Base-by-base conservation (phyloP, 2,888 invertebrate genomes). In the Andrena bicolor region DNA sequence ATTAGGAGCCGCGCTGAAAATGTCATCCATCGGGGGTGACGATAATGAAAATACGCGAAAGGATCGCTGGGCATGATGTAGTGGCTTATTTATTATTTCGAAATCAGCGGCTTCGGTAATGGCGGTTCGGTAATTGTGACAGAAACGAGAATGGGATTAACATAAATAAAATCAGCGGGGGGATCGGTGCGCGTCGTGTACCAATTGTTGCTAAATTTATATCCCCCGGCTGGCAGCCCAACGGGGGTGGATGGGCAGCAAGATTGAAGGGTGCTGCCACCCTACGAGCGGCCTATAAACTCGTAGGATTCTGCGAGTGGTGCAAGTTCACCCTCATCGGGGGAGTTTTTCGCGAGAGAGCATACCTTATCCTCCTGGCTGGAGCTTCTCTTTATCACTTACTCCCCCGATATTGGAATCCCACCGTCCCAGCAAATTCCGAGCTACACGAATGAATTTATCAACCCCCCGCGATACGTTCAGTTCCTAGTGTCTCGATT, bases 241-340 rank as follows among this genome's bases (percentile, higher is more conserved):
- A 65, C 64, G 71, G 56, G 3, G 30, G 7, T 61, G 68, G 28
- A 64, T 58, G 70, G 78, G 69, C 74, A 77, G 81, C 79, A 76
- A 84, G 80, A 81, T 88, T 86, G 89, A 70, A 89, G 83, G 80
- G 92, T 93, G 93, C 92, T 92, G 93, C 93, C 92, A 93, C 92
- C 91, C 88, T 74, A 76, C 90, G 92, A 83, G 69, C 80, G 65
- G 73, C 72, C 80, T 79, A 74, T 83, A 88, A 91, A 93, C 91
- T 83, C 79, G 75, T 51, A 86, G 84, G 83, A 66, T 90, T 84
- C 80, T 51, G 72, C 79, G 75, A 76, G 83, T 71, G 60, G 77
- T 79, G 79, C 70, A 80, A 82, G 88, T 84, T 90, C 85, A 80
- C 83, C 71, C 82, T 83, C 72, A 77, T 87, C 76, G 80, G 73